Conservation (phyloP, 2,888 invertebrate genomes). For the Hypomecis atomaria region DNA sequence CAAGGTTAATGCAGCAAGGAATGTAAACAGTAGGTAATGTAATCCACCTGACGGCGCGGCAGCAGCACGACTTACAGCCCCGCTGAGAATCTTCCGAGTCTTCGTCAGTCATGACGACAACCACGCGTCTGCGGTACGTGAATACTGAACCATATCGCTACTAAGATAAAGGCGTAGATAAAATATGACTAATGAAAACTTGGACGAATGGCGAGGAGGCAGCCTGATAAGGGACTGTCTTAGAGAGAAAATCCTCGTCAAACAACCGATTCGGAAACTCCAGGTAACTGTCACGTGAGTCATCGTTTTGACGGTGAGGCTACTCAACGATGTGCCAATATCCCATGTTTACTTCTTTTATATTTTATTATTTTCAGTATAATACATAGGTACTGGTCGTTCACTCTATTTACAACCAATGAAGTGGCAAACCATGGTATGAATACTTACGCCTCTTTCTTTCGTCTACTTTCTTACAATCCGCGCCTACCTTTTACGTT, state of each 20-base stretch:
- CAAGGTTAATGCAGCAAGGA: conserved; percentile 1
- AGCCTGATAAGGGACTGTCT: conserved; percentile 48
- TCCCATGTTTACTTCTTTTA: neutral
- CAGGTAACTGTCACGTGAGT: conserved; percentile 28
- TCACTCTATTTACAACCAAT: too few relatives aligned
- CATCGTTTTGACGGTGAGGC: conserved; percentile 1
- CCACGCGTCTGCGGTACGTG: conserved; percentile 30
- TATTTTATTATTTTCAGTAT: too few relatives aligned
- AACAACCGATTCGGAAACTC: conserved; percentile 37
- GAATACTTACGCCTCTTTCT: too few relatives aligned
- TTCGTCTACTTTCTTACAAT: too few relatives aligned
- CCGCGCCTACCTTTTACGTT: too few relatives aligned
- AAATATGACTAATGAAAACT: conserved; percentile 66
- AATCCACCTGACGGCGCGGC: conserved; percentile 38
- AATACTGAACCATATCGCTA: conserved; percentile 54
- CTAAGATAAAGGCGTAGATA: conserved; percentile 70
- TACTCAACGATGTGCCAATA: neutral
- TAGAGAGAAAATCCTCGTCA: conserved; percentile 41
- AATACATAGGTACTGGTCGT: too few relatives aligned
- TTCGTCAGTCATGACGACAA: conserved; percentile 49
- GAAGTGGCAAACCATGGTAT: too few relatives aligned
- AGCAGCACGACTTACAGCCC: conserved; percentile 47
- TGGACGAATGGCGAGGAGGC: conserved; percentile 46
- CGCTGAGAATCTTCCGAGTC: conserved; percentile 45
- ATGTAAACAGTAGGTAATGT: conserved; percentile 5